Percentiles rank a stretch among this genome's conserved stretches.
Conservation (phyloP, 2,888 invertebrate species). For the Phoronis australis region DNA sequence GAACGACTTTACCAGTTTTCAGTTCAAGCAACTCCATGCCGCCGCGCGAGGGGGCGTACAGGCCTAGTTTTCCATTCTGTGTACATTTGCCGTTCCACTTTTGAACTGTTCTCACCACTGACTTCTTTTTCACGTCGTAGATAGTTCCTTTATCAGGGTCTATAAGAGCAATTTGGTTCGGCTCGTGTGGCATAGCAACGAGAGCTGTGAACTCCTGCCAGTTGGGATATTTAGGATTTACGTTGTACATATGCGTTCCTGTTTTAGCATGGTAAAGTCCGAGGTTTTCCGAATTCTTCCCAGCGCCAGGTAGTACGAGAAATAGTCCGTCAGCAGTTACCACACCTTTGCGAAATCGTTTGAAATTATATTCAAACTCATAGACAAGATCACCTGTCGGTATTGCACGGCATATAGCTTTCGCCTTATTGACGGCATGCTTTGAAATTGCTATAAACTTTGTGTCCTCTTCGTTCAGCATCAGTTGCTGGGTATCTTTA, state of each 20-base stretch:
- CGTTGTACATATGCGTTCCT: slow-evolving; percentile 59
- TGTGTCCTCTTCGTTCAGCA: slow-evolving; percentile 68
- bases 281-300: slow-evolving; percentile 81
- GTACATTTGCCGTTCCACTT: slow-evolving; percentile 81
- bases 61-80: slow-evolving; percentile 67
- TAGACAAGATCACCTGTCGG: slow-evolving; percentile 72
- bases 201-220: slow-evolving; percentile 43
- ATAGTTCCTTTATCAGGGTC: slow-evolving; percentile 81
- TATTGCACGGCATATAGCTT: slow-evolving; percentile 40
- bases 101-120: slow-evolving; percentile 77
- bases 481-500: slow-evolving; percentile 70
- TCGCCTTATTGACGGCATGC: slow-evolving; percentile 21
- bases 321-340: slow-evolving; percentile 76
- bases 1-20: slow-evolving; percentile 79
- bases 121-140: slow-evolving; percentile 81
- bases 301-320: slow-evolving; percentile 62
- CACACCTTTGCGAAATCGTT: slow-evolving; percentile 71
- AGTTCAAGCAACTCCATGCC: slow-evolving; percentile 86
- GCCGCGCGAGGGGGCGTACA: slow-evolving; percentile 86
- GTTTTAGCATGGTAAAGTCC: slow-evolving; percentile 77
- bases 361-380: slow-evolving; percentile 75
- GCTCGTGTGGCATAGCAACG: slow-evolving; percentile 51
- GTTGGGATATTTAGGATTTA: slow-evolving; percentile 45
- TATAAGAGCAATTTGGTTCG: slow-evolving; percentile 76
- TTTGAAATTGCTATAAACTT: slow-evolving; percentile 71